Base-by-base conservation (phyloP, 1,140 invertebrate genomes). In the Oppia nitens region DNA sequence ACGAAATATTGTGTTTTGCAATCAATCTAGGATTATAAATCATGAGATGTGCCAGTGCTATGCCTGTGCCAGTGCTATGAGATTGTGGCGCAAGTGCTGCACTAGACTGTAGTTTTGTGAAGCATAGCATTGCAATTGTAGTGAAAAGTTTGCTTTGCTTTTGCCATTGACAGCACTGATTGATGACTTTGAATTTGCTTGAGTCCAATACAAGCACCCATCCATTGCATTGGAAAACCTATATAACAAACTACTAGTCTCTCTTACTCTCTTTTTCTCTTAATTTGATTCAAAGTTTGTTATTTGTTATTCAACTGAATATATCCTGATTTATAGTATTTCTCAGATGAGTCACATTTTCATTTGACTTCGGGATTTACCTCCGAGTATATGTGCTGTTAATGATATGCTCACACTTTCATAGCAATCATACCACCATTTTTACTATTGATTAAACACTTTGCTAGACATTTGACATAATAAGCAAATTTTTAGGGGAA, bases 1-100 rank as follows among this genome's bases (percentile, higher is more conserved):
- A 25, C 49, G 24, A 50, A 25, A 50, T 9, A 50, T 50, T 50
- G 49, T 50, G 49, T 50, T 50, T 50, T 50, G 49, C 24, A 50
- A 50, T 50, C 49, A 50, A 50, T 50, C 49, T 50, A 21, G 49
- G 49, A 50, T 50, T 50, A 50, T 50, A 50, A 50, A 50, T 50
- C 49, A 50, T 50, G 49, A 6, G 49, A 9, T 20, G 6, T 21
- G 49, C 20, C n/a, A n/a, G n/a, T n/a, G n/a, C n/a, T n/a, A n/a
- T n/a, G n/a, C n/a, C n/a, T n/a, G n/a, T n/a, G n/a, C n/a, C n/a
- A n/a, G n/a, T n/a, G n/a, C n/a, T n/a, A n/a, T n/a, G n/a, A n/a
- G n/a, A n/a, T n/a, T n/a, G n/a, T n/a, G n/a, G 49, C 49, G 24
- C 20, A 40, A 40, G 6, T 40, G 32, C 32, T 9, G 6, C 6